phyloP scores from a whole-genome alignment of 2,113 vertebrate species.

The Nyctereutes procyonoides region DNA sequence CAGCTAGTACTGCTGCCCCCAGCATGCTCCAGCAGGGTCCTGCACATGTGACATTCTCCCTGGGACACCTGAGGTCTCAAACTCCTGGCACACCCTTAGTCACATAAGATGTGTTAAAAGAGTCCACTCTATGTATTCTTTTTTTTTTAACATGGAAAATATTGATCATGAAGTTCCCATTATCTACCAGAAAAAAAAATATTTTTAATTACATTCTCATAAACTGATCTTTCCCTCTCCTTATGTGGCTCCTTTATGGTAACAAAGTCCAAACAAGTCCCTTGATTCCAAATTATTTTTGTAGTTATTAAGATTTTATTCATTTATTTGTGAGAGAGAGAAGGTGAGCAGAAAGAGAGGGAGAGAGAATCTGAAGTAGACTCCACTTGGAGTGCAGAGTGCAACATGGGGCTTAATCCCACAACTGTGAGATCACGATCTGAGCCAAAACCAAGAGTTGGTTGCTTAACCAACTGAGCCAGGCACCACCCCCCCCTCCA shows the following conservation, averaged over 20 bases:
- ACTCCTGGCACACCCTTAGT: background rate
- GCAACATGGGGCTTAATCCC: background rate
- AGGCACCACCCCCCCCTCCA: background rate
- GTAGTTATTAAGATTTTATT: background rate
- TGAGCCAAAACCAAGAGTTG: background rate
- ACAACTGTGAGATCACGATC: background rate
- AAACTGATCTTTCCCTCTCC: background rate
- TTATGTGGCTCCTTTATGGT: background rate
- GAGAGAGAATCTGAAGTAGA: background rate
- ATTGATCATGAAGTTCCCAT: background rate
- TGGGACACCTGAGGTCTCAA: background rate
- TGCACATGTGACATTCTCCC: background rate
- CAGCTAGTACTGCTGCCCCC: too few species aligned
- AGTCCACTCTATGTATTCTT: background rate
- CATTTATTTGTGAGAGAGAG: background rate
- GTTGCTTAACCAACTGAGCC: background rate
- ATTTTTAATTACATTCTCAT: background rate
- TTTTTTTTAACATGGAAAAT: background rate
- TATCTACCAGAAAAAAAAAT: background rate
- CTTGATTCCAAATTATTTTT: background rate
- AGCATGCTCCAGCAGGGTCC: accelerated
- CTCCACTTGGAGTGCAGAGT: background rate
- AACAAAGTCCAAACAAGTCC: background rate
- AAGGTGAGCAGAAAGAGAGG: too few species aligned
- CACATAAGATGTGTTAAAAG: background rate